A percentile compares a stretch with the other conserved stretches of the same genome.
Evolutionary conservation across 2,113 vertebrate genomes (phyloP).

Genomic region (Anhinga rufa): DNA sequence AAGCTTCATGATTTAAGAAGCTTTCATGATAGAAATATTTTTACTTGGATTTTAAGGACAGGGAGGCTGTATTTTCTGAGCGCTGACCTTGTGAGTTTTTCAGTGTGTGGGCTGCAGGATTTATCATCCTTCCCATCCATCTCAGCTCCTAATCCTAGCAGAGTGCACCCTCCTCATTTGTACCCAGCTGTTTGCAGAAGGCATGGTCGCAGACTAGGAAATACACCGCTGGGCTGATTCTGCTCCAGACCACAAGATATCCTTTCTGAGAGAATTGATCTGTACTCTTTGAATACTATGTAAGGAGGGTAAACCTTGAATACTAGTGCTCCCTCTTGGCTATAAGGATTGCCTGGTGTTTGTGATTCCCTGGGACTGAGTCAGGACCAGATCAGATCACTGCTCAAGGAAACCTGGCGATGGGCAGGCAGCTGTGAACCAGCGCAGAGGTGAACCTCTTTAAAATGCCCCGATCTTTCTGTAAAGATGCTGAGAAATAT

Average conservation of each 20-base stretch:
- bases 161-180: not conserved
- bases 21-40: not conserved
- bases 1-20: not conserved
- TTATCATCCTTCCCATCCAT: not conserved
- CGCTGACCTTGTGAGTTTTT: not conserved
- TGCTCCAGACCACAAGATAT: not conserved
- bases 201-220: not conserved
- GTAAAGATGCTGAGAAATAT: not conserved
- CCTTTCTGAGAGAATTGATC: not conserved
- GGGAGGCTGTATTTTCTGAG: not conserved
- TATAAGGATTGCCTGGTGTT: accelerated
- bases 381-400: not conserved
- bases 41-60: not conserved
- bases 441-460: not conserved
- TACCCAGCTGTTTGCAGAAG: not conserved
- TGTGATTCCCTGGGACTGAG: accelerated
- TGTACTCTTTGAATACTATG: not conserved
- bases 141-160: not conserved
- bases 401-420: not conserved
- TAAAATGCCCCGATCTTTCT: not conserved
- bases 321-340: accelerated
- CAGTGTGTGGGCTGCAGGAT: not conserved
- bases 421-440: not conserved
- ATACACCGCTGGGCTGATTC: not conserved
- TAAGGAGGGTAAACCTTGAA: not conserved